A percentile compares a stretch with the other conserved stretches of the same genome.
phyloP scores from a whole-genome alignment of 2,797 vertebrate genomes.

The Numenius phaeopus region DNA sequence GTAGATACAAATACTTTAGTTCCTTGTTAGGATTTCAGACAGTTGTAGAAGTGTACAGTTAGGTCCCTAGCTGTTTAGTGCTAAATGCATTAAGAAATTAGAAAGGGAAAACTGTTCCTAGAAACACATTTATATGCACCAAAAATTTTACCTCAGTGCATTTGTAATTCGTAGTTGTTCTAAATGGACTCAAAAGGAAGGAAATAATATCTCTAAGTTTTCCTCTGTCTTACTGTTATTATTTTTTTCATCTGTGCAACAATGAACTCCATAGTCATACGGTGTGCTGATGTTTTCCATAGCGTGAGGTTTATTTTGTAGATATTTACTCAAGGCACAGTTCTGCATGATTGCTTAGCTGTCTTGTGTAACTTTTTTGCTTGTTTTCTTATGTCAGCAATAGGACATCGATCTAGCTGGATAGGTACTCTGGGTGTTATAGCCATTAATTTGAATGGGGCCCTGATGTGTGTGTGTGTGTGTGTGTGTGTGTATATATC shows the following conservation, averaged over 20 bases:
- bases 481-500: rapidly evolving
- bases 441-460: neutral
- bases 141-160: neutral
- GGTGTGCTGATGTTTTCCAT: neutral
- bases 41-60: neutral
- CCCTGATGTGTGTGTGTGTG: neutral
- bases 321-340: neutral
- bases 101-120: neutral
- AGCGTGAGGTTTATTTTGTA: neutral
- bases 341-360: neutral
- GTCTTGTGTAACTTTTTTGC: neutral
- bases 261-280: neutral
- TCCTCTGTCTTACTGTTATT: neutral
- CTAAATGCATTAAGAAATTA: neutral
- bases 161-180: neutral
- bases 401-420: neutral
- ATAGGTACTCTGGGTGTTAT: neutral
- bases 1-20: neutral
- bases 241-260: neutral
- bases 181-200: neutral
- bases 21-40: neutral
- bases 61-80: neutral
- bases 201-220: neutral
- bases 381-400: neutral
- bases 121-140: neutral